A percentile compares a stretch with the other conserved stretches of the same genome.
Evolutionary conservation across 2,113 vertebrate species (phyloP).

Genomic region (Felis catus): DNA sequence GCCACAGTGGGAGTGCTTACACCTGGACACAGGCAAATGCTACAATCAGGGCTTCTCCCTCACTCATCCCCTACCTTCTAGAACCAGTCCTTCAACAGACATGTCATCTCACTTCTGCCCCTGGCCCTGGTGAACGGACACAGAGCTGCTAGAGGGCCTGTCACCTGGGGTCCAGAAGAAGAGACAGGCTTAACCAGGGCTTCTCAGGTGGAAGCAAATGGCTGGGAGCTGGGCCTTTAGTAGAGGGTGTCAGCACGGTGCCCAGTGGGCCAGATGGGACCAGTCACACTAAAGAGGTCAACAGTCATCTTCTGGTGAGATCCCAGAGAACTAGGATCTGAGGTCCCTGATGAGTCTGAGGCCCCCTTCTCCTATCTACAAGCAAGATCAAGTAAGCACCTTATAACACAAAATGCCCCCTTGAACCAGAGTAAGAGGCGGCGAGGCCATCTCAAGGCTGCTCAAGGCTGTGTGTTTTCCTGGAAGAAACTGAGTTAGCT

Average conservation of each 20-base stretch:
- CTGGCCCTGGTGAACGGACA: background rate
- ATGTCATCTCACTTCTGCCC: background rate
- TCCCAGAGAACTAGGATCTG: background rate
- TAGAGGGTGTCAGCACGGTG: background rate
- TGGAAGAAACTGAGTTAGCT: background rate
- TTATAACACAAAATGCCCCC: background rate
- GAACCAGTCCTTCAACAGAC: background rate
- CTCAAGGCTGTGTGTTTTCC: background rate
- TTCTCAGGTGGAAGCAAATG: background rate
- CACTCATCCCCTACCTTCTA: background rate
- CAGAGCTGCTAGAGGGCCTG: background rate
- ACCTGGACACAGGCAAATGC: background rate
- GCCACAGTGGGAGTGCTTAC: background rate
- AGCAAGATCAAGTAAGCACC: background rate
- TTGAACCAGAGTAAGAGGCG: background rate
- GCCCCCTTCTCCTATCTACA: background rate
- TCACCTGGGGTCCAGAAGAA: background rate
- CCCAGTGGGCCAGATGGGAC: background rate
- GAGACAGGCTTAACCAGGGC: background rate
- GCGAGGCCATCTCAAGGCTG: background rate
- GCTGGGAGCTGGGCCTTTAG: background rate
- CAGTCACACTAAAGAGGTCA: background rate
- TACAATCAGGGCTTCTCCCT: background rate
- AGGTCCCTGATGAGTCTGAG: background rate
- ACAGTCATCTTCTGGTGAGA: background rate